phyloP scores from a whole-genome alignment of 2,113 vertebrate genomes.

The Brachionichthys hirsutus region DNA sequence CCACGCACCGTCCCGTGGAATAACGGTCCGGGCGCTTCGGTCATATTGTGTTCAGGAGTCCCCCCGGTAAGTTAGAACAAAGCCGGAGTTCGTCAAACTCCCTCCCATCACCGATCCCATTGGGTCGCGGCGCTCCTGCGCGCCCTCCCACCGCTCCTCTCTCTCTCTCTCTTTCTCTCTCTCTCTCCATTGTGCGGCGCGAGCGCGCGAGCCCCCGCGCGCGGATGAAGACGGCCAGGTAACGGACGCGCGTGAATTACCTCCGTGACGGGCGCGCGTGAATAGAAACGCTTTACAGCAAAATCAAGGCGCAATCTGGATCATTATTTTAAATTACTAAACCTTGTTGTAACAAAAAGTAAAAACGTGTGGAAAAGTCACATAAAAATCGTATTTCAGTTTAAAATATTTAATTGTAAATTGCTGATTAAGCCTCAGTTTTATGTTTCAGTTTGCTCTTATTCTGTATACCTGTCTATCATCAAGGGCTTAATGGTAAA shows the following conservation, averaged over 20 bases:
- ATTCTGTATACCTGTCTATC: background rate
- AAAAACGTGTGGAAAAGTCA: background rate
- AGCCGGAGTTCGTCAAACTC: constrained; percentile 71
- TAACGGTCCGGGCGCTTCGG: constrained; percentile 73
- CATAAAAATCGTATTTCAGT: background rate
- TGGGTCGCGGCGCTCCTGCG: constrained; percentile 51
- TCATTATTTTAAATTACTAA: too few species aligned
- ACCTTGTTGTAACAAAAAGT: background rate
- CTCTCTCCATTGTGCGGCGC: constrained; percentile 33
- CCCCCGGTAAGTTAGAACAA: constrained; percentile 75
- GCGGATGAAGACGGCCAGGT: constrained; percentile 57
- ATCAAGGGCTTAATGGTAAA: background rate
- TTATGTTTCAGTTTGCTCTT: too few species aligned
- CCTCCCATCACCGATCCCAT: constrained; percentile 72
- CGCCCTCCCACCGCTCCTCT: constrained; percentile 46
- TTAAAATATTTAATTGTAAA: too few species aligned
- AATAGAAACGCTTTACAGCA: background rate
- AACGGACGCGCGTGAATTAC: constrained; percentile 10
- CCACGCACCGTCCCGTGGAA: constrained; percentile 64
- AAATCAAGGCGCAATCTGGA: too few species aligned
- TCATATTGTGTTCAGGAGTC: constrained; percentile 70
- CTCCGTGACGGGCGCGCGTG: background rate
- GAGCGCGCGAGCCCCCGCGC: constrained; percentile 11
- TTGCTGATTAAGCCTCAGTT: too few species aligned
- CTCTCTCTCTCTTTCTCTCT: too few species aligned